phyloP scores from a whole-genome alignment of 2,113 vertebrate genomes.

The Dicentrarchus labrax region DNA sequence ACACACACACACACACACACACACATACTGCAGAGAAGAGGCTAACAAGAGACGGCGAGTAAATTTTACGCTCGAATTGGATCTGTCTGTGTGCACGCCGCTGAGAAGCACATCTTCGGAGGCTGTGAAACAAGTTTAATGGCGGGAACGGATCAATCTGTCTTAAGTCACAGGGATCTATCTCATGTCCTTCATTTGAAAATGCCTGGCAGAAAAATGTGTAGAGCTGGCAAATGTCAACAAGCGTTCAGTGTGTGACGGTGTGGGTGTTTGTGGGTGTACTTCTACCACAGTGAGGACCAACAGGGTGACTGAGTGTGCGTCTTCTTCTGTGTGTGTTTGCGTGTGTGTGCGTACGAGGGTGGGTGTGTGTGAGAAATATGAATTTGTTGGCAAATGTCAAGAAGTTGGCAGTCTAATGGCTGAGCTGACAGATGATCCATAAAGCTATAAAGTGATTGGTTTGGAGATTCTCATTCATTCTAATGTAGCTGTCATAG shows the following conservation, averaged over 20 bases:
- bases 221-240: slow-evolving; percentile 79
- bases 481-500: slow-evolving; percentile 73
- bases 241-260: slow-evolving; percentile 71
- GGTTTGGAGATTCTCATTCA: slow-evolving; percentile 75
- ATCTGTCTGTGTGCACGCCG: slow-evolving; percentile 62
- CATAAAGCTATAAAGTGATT: slow-evolving; percentile 79
- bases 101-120: slow-evolving; percentile 57
- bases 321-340: slow-evolving; percentile 25
- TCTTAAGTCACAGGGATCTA: slow-evolving; percentile 77
- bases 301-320: slow-evolving; percentile 59
- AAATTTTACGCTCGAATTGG: slow-evolving; percentile 76
- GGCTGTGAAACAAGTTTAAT: slow-evolving; percentile 74
- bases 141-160: slow-evolving; percentile 76
- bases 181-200: slow-evolving; percentile 77
- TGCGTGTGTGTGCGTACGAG: slow-evolving; percentile 25
- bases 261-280: slow-evolving; percentile 48
- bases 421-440: slow-evolving; percentile 79
- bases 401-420: slow-evolving; percentile 83
- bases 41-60: slow-evolving; percentile 71
- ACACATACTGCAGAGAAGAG: slow-evolving; percentile 44
- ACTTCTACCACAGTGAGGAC: slow-evolving; percentile 58
- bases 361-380: slow-evolving; percentile 73
- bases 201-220: slow-evolving; percentile 74
- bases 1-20: slow-evolving; percentile 56
- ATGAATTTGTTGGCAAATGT: slow-evolving; percentile 83